Conservation (phyloP, 1,140 invertebrate species). For the Ceratina australensis region DNA sequence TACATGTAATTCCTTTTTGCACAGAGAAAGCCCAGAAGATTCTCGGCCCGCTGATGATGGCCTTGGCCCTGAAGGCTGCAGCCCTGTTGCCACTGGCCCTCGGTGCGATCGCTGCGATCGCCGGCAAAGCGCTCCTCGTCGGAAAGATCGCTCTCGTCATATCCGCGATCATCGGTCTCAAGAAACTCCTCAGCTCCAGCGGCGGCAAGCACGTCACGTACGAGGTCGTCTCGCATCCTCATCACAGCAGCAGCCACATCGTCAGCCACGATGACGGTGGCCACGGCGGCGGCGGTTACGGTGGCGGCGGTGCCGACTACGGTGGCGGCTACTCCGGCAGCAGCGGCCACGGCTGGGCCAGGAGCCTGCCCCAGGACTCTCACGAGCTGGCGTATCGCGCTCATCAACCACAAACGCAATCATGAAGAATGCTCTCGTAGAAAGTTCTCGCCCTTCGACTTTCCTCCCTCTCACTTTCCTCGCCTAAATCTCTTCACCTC, state of each 20-base stretch:
- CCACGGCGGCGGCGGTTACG: constrained; percentile 80
- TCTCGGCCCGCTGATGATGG: constrained; percentile 87
- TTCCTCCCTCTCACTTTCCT: constrained; percentile 47
- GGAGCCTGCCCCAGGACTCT: constrained; percentile 84
- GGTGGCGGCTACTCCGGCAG: constrained; percentile 79
- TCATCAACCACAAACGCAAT: constrained; percentile 80
- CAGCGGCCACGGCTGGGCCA: constrained; percentile 84
- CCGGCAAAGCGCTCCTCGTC: constrained; percentile 90
- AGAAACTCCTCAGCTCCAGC: constrained; percentile 85
- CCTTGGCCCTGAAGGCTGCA: constrained; percentile 88
- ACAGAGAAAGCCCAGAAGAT: constrained; percentile 88
- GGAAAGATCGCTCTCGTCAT: constrained; percentile 91
- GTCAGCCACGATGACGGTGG: constrained; percentile 84
- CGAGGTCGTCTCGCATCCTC: constrained; percentile 90
- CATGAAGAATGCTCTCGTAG: constrained; percentile 57
- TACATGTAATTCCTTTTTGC: no score
- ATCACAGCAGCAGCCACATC: constrained; percentile 84
- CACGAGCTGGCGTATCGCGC: constrained; percentile 88
- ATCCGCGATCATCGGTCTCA: constrained; percentile 89
- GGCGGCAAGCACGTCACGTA: constrained; percentile 89
- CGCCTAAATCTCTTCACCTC: background rate
- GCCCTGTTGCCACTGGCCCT: constrained; percentile 88
- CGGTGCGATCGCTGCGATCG: constrained; percentile 89
- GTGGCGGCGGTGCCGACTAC: constrained; percentile 81
- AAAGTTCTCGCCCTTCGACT: constrained; percentile 52